Conservation (phyloP, 2,113 vertebrate species). For the Zapus hudsonius region DNA sequence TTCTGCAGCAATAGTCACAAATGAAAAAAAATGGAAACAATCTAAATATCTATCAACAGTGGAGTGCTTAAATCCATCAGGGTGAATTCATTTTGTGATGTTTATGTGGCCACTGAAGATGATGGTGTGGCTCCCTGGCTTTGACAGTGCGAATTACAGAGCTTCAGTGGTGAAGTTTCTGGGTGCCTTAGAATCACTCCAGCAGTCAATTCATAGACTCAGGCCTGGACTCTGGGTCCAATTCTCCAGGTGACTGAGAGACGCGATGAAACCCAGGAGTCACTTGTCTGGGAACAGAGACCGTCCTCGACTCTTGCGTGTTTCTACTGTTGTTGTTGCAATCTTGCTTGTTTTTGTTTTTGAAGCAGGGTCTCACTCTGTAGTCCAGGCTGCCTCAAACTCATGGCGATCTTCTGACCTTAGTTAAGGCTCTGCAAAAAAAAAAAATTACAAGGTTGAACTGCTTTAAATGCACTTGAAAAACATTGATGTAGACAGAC, state of each 20-base stretch:
- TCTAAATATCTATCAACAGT: not conserved
- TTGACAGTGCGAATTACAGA: not conserved
- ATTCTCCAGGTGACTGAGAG: not conserved
- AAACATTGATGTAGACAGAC: not conserved
- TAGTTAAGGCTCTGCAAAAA: not conserved
- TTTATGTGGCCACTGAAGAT: slow-evolving; percentile 24
- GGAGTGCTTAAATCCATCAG: slow-evolving; percentile 5
- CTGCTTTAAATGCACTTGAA: slow-evolving; percentile 25
- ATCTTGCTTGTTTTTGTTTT: too few relatives aligned
- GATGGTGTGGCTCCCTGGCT: not conserved
- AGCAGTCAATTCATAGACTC: not conserved
- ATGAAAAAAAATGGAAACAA: not conserved
- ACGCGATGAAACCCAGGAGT: not conserved
- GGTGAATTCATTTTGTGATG: not conserved
- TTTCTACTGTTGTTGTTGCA: too few relatives aligned
- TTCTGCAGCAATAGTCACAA: not conserved
- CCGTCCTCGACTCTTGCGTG: too few relatives aligned
- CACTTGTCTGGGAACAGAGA: not conserved
- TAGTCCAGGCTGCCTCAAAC: too few relatives aligned
- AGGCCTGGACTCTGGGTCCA: not conserved
- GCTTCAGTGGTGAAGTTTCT: not conserved
- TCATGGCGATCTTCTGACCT: not conserved
- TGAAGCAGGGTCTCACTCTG: not conserved
- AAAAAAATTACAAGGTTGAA: not conserved
- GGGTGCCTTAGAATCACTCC: not conserved